These are phyloP conservation scores for Agrenia bidenticulata DNA, from an alignment of 2,888 invertebrate genomes.

Conservation along the genomic window DNA sequence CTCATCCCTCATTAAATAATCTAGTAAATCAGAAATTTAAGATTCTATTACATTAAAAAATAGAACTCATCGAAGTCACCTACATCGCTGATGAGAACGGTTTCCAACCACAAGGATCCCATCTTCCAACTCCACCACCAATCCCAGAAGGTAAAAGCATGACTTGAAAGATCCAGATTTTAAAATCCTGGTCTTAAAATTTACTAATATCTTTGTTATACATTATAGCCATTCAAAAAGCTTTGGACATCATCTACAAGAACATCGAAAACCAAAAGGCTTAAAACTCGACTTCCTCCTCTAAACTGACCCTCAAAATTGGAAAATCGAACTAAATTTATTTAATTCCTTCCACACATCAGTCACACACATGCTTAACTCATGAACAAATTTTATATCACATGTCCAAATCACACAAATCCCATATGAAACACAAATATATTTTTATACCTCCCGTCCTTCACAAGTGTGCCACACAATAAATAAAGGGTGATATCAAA, in stretches of 20 bases:
- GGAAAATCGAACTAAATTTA: slow-evolving; percentile 7
- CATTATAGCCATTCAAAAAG: slow-evolving; percentile 36
- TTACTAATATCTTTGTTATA: neutral
- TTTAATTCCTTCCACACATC: neutral
- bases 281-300: slow-evolving; percentile 3
- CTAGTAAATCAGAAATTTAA: no score
- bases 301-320: neutral
- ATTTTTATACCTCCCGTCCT: slow-evolving; percentile 8
- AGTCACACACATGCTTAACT: slow-evolving; percentile 4
- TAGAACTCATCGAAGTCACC: slow-evolving; percentile 39
- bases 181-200: neutral
- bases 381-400: neutral
- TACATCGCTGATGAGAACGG: slow-evolving; percentile 39
- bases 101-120: slow-evolving; percentile 42
- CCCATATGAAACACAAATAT: slow-evolving; percentile 2
- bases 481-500: slow-evolving; percentile 6
- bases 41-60: no score
- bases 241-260: slow-evolving; percentile 46
- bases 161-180: neutral
- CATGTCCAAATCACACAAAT: neutral
- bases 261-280: slow-evolving; percentile 41
- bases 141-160: slow-evolving; percentile 45
- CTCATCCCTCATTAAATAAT: neutral
- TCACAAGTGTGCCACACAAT: neutral
- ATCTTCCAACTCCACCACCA: slow-evolving; percentile 52